These are phyloP conservation scores for Poeciliopsis occidentalis DNA, from an alignment of 2,113 vertebrate species.

Conservation along the genomic window DNA sequence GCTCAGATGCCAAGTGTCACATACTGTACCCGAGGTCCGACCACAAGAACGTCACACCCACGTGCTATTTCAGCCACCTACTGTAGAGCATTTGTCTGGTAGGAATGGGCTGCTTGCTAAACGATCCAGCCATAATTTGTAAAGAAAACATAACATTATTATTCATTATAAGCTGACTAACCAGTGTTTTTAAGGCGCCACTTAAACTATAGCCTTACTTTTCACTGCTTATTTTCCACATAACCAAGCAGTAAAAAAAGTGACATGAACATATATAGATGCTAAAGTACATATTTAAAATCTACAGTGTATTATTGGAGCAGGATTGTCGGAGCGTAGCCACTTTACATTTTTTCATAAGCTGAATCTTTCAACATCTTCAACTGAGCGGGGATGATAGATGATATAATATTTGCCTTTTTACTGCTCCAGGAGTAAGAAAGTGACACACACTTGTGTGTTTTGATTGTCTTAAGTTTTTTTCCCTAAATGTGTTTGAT, in stretches of 20 bases:
- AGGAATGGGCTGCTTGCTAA: slow-evolving; percentile 35
- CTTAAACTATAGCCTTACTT: slow-evolving; percentile 32
- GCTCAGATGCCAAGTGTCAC: slow-evolving; percentile 63
- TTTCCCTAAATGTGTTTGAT: slow-evolving; percentile 73
- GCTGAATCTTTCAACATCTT: slow-evolving; percentile 52
- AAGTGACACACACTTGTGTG: slow-evolving; percentile 60
- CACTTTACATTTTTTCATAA: slow-evolving; percentile 39
- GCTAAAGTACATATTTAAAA: slow-evolving; percentile 28
- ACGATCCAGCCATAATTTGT: slow-evolving; percentile 39
- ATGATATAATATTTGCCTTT: slow-evolving; percentile 46
- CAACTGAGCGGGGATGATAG: slow-evolving; percentile 41
- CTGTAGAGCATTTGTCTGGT: slow-evolving; percentile 40
- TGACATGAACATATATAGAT: slow-evolving; percentile 55
- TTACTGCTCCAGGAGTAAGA: slow-evolving; percentile 50
- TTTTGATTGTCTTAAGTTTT: slow-evolving; percentile 70
- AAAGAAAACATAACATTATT: slow-evolving; percentile 59
- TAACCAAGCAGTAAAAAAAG: slow-evolving; percentile 28
- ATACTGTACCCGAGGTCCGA: slow-evolving; percentile 56
- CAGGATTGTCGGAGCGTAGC: slow-evolving; percentile 22
- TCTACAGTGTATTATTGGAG: slow-evolving; percentile 20
- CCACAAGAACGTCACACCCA: slow-evolving; percentile 69
- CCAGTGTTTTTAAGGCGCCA: slow-evolving; percentile 22
- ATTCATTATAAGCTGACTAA: slow-evolving; percentile 30
- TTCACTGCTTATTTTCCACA: slow-evolving; percentile 28
- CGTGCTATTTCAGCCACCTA: slow-evolving; percentile 57